These are phyloP conservation scores for Mystacides longicornis DNA, from an alignment of 2,888 invertebrate species.

Conservation along the genomic window DNA sequence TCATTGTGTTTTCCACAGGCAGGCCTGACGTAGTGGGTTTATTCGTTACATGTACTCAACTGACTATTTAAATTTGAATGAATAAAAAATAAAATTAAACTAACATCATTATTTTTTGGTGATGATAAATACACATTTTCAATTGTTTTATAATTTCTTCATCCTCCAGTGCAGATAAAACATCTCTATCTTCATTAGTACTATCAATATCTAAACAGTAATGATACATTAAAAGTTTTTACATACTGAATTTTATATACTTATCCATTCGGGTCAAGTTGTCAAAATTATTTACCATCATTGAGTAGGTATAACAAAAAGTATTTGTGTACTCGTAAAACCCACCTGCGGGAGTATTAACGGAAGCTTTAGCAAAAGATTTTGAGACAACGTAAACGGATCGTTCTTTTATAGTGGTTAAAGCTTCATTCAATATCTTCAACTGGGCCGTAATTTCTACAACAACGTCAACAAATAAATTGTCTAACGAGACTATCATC, in stretches of 20 bases:
- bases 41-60: too few species aligned
- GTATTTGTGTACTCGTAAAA: neutral
- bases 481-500: constrained; percentile 1
- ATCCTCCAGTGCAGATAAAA: neutral
- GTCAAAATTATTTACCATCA: too few species aligned
- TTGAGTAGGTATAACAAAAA: neutral
- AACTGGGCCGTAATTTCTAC: neutral
- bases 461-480: constrained; percentile 1
- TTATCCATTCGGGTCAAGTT: too few species aligned
- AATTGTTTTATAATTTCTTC: constrained; percentile 3
- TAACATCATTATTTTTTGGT: constrained; percentile 2
- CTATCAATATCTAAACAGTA: neutral
- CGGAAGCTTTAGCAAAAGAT: neutral
- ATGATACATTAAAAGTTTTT: neutral
- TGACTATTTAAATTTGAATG: too few species aligned
- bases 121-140: neutral
- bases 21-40: too few species aligned
- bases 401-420: neutral
- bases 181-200: neutral
- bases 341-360: neutral
- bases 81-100: neutral
- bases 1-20: too few species aligned
- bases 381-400: neutral
- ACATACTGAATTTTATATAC: neutral
- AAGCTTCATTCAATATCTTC: constrained; percentile 3